Base-by-base conservation (phyloP, 2,888 invertebrate genomes). In the Drosophila yooni region DNA sequence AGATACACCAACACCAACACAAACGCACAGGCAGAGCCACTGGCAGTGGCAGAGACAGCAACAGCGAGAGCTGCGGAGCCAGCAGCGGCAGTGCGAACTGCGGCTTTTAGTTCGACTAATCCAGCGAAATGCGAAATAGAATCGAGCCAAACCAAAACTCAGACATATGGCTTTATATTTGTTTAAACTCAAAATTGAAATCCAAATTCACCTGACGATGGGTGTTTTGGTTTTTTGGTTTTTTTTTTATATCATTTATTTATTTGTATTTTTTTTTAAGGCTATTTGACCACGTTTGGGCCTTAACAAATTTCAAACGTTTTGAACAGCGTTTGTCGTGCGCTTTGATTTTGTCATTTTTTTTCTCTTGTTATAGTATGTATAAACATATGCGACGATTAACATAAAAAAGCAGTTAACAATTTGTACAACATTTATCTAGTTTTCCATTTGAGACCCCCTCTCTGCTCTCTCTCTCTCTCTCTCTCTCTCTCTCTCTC, bases 391-490 rank as follows among this genome's bases (percentile, higher is more conserved):
- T 75, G 65, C 82, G 53, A 67, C 70, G 81, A 88, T 88, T 88
- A 86, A 74, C 88, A 88, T 88, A 86, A 88, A 89, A 89, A 88
- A 84, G 79, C 88, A 81, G 89, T 88, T 88, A 89, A 89, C 87
- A 89, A 87, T 87, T 87, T 87, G 87, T 87, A 87, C 87, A 87
- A 87, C 87, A 87, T 87, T 87, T 87, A 89, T 87, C 87, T 89
- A 89, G 79, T 87, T 85, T 89, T 84, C 71, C 80, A 79, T 83
- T 83, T 83, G 58, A 57, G 52, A 52, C 61, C 40, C 43, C 67
- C 57, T 4, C 15, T 18, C 6, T 7, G 25, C 31, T 38, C 48
- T 58, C 15, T 54, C 36, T 46, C 51, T 43, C 29, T 13, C 18
- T 27, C 21, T 8, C 31, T 2, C 31, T 7, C 29, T 29, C 1